Base-by-base conservation (phyloP, 2,888 invertebrate genomes). In the Drosophila bunnanda region DNA sequence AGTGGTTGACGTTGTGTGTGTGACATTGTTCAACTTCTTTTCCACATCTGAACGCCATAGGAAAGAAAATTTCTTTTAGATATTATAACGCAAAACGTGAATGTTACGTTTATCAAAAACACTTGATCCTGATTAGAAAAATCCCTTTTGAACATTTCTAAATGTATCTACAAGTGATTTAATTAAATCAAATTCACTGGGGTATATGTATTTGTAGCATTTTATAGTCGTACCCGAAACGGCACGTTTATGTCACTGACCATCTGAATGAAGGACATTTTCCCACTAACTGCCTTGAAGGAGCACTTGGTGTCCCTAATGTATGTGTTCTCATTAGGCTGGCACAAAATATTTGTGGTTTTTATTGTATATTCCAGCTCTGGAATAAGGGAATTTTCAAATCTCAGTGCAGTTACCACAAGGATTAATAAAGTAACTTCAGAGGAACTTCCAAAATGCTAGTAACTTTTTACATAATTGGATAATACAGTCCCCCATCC, bases 1-100 rank as follows among this genome's bases (percentile, higher is more conserved):
- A 46, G 44, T 46, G 44, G 4, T 46, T 46, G n/a, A 28, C 25
- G n/a, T 28, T 46, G 25, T 25, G n/a, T n/a, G n/a, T n/a, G n/a
- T n/a, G n/a, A 28, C 25, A 28, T 28, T 46, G 25, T 25, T 28
- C 5, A 46, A 46, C 25, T 46, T 46, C 25, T 10, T 46, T n/a
- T 46, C 25, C 44, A 46, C n/a, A 46, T 46, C n/a, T 28, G n/a
- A 10, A 25, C 9, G 25, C 44, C 25, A 25, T 46, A 46, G 10
- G 25, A 10, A 5, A 46, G 25, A 28, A 46, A 46, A 25, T 46
- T 46, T 0, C 44, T 46, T 15, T 6, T 46, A 2, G 25, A 28
- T 28, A 44, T 28, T n/a, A 44, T n/a, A 28, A 28, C 25, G 25
- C 44, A 46, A 10, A 28, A 6, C n/a, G 44, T 0, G 4, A 46